Evolutionary conservation across 1,140 invertebrate genomes (phyloP).

Genomic region (Solenopsis fugax): DNA sequence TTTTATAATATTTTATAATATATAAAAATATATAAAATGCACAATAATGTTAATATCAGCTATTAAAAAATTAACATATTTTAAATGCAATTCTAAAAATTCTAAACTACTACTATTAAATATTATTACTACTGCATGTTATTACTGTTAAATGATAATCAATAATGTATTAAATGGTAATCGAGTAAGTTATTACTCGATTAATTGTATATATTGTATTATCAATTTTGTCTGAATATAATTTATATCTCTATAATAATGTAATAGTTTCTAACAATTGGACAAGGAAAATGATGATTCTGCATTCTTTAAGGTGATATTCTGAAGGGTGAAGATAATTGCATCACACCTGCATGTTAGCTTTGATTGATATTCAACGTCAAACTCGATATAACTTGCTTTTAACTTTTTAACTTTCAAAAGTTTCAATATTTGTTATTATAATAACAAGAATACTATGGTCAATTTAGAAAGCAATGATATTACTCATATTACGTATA

Average conservation of each 20-base stretch:
- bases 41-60: background rate
- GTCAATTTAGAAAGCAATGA: background rate
- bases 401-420: slow-evolving; percentile 15
- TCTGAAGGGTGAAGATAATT: slow-evolving; percentile 24
- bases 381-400: background rate
- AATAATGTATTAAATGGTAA: background rate
- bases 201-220: background rate
- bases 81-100: no score
- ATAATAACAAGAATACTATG: background rate
- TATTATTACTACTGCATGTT: background rate
- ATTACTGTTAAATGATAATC: background rate
- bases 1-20: background rate
- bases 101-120: no score
- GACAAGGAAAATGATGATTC: slow-evolving; percentile 32
- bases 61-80: no score
- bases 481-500: no score
- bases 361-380: slow-evolving; percentile 36
- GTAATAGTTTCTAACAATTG: slow-evolving; percentile 34
- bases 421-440: slow-evolving; percentile 2
- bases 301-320: slow-evolving; percentile 26
- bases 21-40: background rate
- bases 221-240: slow-evolving; percentile 12
- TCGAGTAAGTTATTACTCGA: background rate
- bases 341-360: slow-evolving; percentile 16
- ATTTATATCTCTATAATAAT: slow-evolving; percentile 25